Conservation (phyloP, 2,797 vertebrate genomes). For the Lycodopsis pacificus region DNA sequence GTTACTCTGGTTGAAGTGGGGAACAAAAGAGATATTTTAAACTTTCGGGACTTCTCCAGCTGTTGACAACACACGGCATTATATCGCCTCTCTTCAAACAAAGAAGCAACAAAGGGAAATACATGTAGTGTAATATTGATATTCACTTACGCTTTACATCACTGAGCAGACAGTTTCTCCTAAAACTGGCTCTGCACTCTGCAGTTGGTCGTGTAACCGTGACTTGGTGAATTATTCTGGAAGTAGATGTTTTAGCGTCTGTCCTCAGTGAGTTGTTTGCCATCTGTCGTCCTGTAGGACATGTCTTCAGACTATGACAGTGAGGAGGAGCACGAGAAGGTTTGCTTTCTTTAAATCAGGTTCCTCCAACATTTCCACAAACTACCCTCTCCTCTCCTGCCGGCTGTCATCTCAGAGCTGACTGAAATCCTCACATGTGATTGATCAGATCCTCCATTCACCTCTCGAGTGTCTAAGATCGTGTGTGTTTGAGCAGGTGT, state of each 20-base stretch:
- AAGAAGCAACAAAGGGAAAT: background rate
- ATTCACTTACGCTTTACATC: background rate
- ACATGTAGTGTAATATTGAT: background rate
- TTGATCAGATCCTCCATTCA: no score
- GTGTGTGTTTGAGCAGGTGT: background rate
- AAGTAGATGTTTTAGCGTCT: conserved; percentile 4
- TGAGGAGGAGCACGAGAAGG: conserved; percentile 70
- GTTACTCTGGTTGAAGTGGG: conserved; percentile 32
- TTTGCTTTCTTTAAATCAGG: conserved; percentile 37
- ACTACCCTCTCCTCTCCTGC: conserved; percentile 40
- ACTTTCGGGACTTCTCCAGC: background rate
- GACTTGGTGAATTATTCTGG: background rate
- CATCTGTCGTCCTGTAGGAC: conserved; percentile 57
- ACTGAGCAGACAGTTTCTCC: no score
- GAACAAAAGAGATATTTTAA: conserved; percentile 33
- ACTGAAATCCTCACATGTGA: conserved; percentile 2
- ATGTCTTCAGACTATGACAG: conserved; percentile 66
- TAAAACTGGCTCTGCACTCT: background rate
- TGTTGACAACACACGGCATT: background rate
- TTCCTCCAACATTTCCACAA: background rate
- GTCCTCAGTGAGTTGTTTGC: background rate
- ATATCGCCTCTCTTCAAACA: background rate
- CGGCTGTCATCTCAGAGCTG: conserved; percentile 12
- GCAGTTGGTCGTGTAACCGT: background rate
- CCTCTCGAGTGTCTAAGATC: no score